phyloP scores from a whole-genome alignment of 2,888 invertebrate genomes.

The Tachina grossa region DNA sequence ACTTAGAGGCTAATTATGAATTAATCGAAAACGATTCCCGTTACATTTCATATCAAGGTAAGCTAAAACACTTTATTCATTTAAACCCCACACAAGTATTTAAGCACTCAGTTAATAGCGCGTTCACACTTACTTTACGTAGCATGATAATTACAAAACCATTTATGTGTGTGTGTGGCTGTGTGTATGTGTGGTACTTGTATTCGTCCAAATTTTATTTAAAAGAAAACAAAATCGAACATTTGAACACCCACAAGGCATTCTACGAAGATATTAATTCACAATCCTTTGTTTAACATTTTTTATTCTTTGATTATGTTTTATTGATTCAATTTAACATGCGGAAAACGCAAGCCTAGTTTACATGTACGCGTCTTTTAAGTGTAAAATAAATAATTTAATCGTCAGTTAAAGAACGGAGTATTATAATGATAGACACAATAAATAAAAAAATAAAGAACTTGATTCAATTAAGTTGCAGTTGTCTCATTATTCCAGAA shows the following conservation, averaged over 20 bases:
- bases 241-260: not conserved
- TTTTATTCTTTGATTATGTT: not conserved
- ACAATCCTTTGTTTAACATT: not conserved
- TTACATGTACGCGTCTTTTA: slow-evolving; percentile 25
- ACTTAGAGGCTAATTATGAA: slow-evolving; percentile 75
- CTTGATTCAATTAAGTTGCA: slow-evolving; percentile 25
- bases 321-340: slow-evolving; percentile 15
- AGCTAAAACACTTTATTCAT: slow-evolving; percentile 59
- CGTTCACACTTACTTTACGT: not conserved
- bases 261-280: slow-evolving; percentile 24
- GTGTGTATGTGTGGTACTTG: not conserved
- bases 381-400: slow-evolving; percentile 34
- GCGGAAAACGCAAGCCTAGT: slow-evolving; percentile 14
- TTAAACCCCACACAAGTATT: not conserved
- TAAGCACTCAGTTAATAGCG: not conserved
- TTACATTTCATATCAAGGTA: slow-evolving; percentile 82
- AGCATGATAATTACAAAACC: slow-evolving; percentile 2
- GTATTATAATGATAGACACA: not conserved
- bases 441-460: not conserved
- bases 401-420: slow-evolving; percentile 19
- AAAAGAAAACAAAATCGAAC: too few relatives aligned
- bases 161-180: too few relatives aligned
- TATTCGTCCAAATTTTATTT: too few relatives aligned
- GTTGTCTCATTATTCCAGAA: slow-evolving; percentile 1
- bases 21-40: slow-evolving; percentile 81